A percentile compares a stretch with the other conserved stretches of the same genome.
These are phyloP conservation scores for Drosophila sucinea DNA, from an alignment of 1,140 invertebrate genomes.

Conservation along the genomic window DNA sequence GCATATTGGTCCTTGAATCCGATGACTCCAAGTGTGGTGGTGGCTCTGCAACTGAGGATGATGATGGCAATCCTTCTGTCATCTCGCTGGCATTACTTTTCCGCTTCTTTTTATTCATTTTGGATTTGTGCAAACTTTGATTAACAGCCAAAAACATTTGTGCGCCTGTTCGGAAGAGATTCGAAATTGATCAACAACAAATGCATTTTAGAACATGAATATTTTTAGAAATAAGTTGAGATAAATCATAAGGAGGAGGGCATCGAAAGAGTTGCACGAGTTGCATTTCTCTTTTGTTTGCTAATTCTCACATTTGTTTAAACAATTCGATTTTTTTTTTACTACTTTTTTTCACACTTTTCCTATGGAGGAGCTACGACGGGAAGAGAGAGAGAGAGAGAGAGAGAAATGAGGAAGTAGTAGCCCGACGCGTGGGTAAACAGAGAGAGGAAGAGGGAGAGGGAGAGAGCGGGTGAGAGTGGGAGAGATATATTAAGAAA, in stretches of 20 bases:
- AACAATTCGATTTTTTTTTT: constrained; percentile 25
- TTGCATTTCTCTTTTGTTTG: constrained; percentile 8
- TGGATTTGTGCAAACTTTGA: constrained; percentile 66
- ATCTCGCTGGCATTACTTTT: not conserved
- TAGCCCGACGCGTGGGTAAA: not conserved
- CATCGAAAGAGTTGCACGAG: constrained; percentile 5
- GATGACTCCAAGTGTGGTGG: constrained; percentile 23
- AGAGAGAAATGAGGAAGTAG: not conserved
- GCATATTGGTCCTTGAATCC: constrained; percentile 42
- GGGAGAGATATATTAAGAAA: not conserved
- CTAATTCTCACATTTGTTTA: constrained; percentile 11
- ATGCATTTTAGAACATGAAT: constrained; percentile 37
- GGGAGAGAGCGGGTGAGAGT: not conserved
- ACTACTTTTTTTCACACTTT: constrained; percentile 54
- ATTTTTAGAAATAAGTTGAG: constrained; percentile 42
- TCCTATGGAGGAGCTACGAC: constrained; percentile 24
- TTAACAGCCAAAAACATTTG: constrained; percentile 79
- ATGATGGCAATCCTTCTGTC: not conserved
- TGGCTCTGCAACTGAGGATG: not conserved
- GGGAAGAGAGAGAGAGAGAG: not conserved
- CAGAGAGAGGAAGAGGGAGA: not conserved
- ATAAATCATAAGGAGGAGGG: not conserved
- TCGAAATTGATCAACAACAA: constrained; percentile 32
- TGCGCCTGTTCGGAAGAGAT: constrained; percentile 1
- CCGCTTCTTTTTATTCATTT: constrained; percentile 46